Evolutionary conservation across 2,888 invertebrate genomes (phyloP).

Genomic region (Andrena fulva): DNA sequence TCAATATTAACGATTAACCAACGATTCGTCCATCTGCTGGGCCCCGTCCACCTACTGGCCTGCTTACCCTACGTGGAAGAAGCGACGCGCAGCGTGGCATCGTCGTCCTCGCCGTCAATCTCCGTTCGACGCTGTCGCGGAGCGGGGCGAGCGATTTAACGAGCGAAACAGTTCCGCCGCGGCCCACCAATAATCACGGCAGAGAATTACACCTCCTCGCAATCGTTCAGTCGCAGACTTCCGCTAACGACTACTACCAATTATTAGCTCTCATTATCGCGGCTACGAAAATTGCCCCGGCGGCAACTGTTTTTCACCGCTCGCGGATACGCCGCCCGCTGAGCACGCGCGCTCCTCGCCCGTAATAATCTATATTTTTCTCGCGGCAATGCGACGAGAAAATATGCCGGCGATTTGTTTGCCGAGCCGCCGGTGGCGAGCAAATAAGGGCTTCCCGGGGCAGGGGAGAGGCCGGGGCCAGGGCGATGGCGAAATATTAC

Average conservation of each 20-base stretch:
- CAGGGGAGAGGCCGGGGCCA: not conserved
- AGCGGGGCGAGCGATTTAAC: constrained; percentile 42
- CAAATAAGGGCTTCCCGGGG: not conserved
- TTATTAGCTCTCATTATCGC: constrained; percentile 68
- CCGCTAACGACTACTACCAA: constrained; percentile 63
- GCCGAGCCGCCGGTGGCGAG: constrained; percentile 5
- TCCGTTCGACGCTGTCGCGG: constrained; percentile 28
- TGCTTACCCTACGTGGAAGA: too few relatives aligned
- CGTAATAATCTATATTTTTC: constrained; percentile 32
- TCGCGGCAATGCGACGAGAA: constrained; percentile 46
- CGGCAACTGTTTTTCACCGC: constrained; percentile 55
- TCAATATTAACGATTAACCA: too few relatives aligned
- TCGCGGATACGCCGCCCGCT: constrained; percentile 28
- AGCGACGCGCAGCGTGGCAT: not conserved
- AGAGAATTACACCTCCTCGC: constrained; percentile 56
- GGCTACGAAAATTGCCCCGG: constrained; percentile 62
- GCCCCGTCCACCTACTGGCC: too few relatives aligned
- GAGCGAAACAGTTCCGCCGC: constrained; percentile 34
- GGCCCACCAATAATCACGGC: constrained; percentile 56
- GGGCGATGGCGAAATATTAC: not conserved
- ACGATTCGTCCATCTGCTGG: too few relatives aligned
- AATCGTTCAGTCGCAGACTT: constrained; percentile 57
- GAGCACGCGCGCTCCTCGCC: not conserved
- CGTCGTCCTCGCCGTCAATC: constrained; percentile 29
- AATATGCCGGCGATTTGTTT: constrained; percentile 44